Base-by-base conservation (phyloP, 2,113 vertebrate species). In the Mobula hypostoma region DNA sequence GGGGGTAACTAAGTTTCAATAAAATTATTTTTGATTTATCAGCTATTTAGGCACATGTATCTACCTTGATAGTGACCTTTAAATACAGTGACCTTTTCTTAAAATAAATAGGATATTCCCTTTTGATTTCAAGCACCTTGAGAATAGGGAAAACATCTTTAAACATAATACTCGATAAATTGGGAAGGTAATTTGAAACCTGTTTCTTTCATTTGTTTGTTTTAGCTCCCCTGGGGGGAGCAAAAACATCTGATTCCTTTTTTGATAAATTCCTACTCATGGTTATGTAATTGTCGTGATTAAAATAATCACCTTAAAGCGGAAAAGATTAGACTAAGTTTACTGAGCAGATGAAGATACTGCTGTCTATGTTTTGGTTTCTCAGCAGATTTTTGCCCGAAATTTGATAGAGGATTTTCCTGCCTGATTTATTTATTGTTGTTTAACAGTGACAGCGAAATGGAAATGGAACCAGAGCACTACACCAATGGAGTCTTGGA, bases 391-490 rank as follows among this genome's bases (percentile, higher is more conserved):
- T 61, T 87, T 58, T 15, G 27, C 58, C 56, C 61, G 83, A 68
- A 88, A n/a, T 88, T 27, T 6, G 58, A 66, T 66, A 14, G 85
- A 66, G 11, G 24, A 40, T 40, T 78, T 58, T 85, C 11, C 29
- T 58, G 32, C 58, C 29, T 85, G 21, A 94, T 66, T 74, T 91
- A 32, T 74, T 21, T 72, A 63, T 76, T 93, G 15, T 93, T 93
- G 91, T 82, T 19, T 66, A 40, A 66, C 95, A 99, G 98, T 94
- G 98, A 99, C 96, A 99, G 98, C 1, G 98, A 99, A 96, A 99
- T 99, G 98, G 98, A 99, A 96, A 98, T 99, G 85, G 98, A 99
- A 94, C 97, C 98, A 8, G 98, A 99, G 94, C 98, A 99, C 95
- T 99, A 99, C 94, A 98, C 98, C 95, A 99, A 99, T 0, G 99